phyloP scores from a whole-genome alignment of 1,140 invertebrate species.

The Hesperophylax magnus region DNA sequence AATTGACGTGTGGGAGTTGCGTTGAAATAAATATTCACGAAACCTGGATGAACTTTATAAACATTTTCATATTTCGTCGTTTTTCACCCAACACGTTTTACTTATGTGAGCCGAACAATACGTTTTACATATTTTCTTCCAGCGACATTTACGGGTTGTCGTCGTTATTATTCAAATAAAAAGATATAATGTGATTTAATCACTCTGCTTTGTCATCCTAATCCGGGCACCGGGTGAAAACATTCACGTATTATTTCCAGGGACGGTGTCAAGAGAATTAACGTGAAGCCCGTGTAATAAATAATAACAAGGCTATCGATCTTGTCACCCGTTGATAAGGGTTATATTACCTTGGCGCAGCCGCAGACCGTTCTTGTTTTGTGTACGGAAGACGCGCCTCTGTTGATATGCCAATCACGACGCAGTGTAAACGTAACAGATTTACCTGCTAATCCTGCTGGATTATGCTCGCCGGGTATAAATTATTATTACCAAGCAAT shows the following conservation, averaged over 20 bases:
- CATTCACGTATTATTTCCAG: slow-evolving; percentile 31
- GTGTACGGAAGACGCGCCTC: slow-evolving; percentile 19
- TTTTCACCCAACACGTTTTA: no score
- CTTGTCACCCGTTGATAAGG: slow-evolving; percentile 46
- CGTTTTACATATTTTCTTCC: no score
- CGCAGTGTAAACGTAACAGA: slow-evolving; percentile 24
- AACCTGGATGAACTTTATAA: no score
- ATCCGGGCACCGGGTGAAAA: slow-evolving; percentile 31
- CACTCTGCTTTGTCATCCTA: slow-evolving; percentile 12
- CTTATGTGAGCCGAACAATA: no score
- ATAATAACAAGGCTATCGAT: slow-evolving; percentile 53
- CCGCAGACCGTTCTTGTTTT: slow-evolving; percentile 28
- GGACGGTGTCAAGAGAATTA: slow-evolving; percentile 37
- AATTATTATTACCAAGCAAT: not conserved
- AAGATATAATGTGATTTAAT: no score
- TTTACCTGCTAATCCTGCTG: slow-evolving; percentile 3
- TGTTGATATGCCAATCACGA: slow-evolving; percentile 35
- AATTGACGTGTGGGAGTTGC: no score
- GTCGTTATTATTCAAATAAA: no score
- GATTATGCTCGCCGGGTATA: slow-evolving; percentile 39
- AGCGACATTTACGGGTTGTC: no score
- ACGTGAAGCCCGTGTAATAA: slow-evolving; percentile 43
- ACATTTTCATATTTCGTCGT: no score
- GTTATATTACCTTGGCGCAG: slow-evolving; percentile 38
- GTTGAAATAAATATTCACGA: no score